These are phyloP conservation scores for Platycheirus albimanus DNA, from an alignment of 2,888 invertebrate species.

Conservation along the genomic window DNA sequence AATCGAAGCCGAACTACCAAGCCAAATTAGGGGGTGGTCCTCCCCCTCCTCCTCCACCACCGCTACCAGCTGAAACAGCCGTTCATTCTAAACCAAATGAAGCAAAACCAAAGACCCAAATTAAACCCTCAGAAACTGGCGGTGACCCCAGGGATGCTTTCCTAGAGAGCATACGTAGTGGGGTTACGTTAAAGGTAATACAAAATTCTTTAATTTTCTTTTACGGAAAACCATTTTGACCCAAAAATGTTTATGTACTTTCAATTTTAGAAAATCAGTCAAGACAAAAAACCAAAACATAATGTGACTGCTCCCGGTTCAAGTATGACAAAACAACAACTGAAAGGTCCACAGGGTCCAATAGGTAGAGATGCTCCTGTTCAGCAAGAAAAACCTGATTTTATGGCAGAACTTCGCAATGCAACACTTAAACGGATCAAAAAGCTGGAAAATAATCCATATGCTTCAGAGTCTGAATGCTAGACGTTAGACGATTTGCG, in stretches of 20 bases:
- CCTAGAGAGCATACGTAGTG: conserved; percentile 78
- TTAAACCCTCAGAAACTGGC: background rate
- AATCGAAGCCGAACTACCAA: no score
- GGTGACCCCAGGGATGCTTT: conserved; percentile 76
- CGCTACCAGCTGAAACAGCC: no score
- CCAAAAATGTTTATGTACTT: background rate
- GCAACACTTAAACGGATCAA: conserved; percentile 63
- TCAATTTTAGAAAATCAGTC: conserved; percentile 77
- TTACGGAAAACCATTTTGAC: background rate
- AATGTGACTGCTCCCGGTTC: no score
- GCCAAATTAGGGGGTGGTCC: no score
- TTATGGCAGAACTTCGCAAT: conserved; percentile 62
- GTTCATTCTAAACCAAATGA: no score
- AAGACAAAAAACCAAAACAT: conserved; percentile 3
- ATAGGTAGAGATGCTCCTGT: background rate
- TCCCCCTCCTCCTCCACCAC: conserved; percentile 61
- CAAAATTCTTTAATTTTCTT: background rate
- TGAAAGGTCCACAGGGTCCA: background rate
- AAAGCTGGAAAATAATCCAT: conserved; percentile 77
- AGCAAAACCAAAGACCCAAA: no score
- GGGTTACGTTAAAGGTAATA: conserved; percentile 78
- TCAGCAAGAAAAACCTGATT: conserved; percentile 44
- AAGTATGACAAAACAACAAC: no score
- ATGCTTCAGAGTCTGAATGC: conserved; percentile 76
- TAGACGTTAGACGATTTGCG: conserved; percentile 13